Evolutionary conservation across 2,113 vertebrate species (phyloP), one percentile per base, ranked within the genome.

Genomic region (Phyllostomus hastatus): DNA sequence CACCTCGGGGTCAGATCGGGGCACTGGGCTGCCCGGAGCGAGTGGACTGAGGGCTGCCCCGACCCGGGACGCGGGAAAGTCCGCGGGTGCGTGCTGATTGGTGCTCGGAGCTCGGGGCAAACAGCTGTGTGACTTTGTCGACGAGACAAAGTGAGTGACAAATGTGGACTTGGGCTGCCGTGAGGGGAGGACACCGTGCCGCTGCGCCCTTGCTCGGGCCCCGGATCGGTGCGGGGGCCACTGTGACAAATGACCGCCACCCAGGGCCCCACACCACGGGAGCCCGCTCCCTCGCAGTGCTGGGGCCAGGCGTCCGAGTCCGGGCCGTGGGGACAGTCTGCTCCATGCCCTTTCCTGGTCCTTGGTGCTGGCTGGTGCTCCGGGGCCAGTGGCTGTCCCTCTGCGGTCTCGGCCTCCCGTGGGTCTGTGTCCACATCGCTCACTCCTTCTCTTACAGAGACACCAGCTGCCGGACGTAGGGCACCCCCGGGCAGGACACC

Each of bases 371-470:
- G 24, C 67, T 5, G 15, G 28, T 17, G 5, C 35, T 11, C 69
- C 35, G 10, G 4, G 20, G 61, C 28, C 33, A 4, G 5, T 16
- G 19, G 61, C 31, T 2, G 17, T 0, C 0, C n/a, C 8, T 0
- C 33, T 35, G 4, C 43, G 0, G 1, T 9, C 43, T 57, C 48
- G 24, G n/a, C 26, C 33, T 80, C n/a, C 4, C 1, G 0, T 2
- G 26, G 11, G 8, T 59, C 9, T 24, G 14, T 22, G 76, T 75
- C 70, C 64, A 14, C 12, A 0, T 1, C 2, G 15, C n/a, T 20
- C 7, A 1, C 46, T 24, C 17, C 33, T 20, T 46, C 48, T 76
- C 28, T 26, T 4, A 43, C 19, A n/a, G 35, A 22, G 20, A 57
- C 11, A 0, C 38, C 26, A 4, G 46, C 28, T 31, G 7, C 17